Evolutionary conservation across 1,140 invertebrate species (phyloP), one percentile per base, ranked within the genome.

Genomic region (Drosophila oshimai): DNA sequence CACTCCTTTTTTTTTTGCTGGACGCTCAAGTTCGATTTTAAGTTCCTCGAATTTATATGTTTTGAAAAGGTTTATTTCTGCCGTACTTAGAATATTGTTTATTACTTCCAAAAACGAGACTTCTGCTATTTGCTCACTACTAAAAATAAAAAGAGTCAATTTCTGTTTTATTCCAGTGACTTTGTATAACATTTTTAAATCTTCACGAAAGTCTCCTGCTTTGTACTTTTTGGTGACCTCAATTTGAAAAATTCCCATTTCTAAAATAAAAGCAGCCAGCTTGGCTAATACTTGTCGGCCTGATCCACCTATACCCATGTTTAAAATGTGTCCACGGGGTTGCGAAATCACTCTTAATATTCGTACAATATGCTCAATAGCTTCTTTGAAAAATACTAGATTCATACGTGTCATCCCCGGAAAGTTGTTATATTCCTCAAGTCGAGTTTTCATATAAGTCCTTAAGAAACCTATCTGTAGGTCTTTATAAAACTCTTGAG

Each of bases 271-370:
- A 0, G 95, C 94, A 0, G 95, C 94, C 2, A 98, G 88, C 13
- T 94, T 92, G 0, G 95, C 93, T 33, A 97, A 92, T 46, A 95
- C 96, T 81, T 96, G 95, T 5, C 97, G 92, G 0, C 97, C 97
- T 74, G 95, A 96, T n/a, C 97, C 97, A 47, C 96, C 96, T 64
- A 97, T 95, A 29, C 96, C 96, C 39, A 98, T 94, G 41, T 97
- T 93, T 2, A 97, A 91, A 93, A 96, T 94, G 91, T 97, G 95
- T 3, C 97, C 96, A 22, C 95, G 92, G 0, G 95, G 95, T 90
- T 97, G 96, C 2, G 96, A 95, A 34, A 98, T 94, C 10, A 97
- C 95, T 47, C 96, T 92, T 7, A 95, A 93, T 39, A 97, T 96
- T 34, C 95, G 93, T 51, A 94, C 94, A 44, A 97, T 94, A 89